phyloP scores from a whole-genome alignment of 2,888 invertebrate species.

The Drosophila formosana region DNA sequence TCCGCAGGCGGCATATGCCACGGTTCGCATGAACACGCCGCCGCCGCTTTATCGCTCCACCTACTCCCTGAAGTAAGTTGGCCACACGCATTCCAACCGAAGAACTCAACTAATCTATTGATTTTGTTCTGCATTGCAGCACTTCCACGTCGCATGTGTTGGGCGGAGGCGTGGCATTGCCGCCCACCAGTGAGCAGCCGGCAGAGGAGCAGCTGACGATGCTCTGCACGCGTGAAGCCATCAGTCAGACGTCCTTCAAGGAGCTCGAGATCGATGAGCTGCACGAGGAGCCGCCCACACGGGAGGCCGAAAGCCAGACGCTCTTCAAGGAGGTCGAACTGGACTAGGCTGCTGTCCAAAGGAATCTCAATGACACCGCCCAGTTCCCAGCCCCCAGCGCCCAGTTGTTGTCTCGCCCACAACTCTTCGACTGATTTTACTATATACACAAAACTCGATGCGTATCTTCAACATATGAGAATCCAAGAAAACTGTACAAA shows the following conservation, averaged over 20 bases:
- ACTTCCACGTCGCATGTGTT: constrained; percentile 41
- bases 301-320: constrained; percentile 50
- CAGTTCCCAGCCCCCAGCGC: neutral
- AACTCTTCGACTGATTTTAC: constrained; percentile 55
- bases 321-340: constrained; percentile 64
- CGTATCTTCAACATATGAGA: constrained; percentile 43
- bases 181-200: constrained; percentile 52
- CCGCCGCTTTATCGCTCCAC: constrained; percentile 97
- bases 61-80: constrained; percentile 89
- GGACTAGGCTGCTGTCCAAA: constrained; percentile 39
- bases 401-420: neutral
- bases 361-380: neutral
- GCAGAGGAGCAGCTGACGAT: constrained; percentile 44
- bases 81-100: neutral
- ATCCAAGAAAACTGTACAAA: constrained; percentile 54
- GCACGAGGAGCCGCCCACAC: constrained; percentile 45
- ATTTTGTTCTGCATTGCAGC: constrained; percentile 29
- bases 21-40: constrained; percentile 87
- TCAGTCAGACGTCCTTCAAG: constrained; percentile 60
- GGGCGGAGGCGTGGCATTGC: constrained; percentile 34
- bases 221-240: constrained; percentile 44
- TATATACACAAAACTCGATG: constrained; percentile 35
- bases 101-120: neutral
- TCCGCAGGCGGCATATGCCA: constrained; percentile 82
- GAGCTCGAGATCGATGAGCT: constrained; percentile 50